Evolutionary conservation across 1,140 invertebrate genomes (phyloP).

Genomic region (Parapsyche elsis): DNA sequence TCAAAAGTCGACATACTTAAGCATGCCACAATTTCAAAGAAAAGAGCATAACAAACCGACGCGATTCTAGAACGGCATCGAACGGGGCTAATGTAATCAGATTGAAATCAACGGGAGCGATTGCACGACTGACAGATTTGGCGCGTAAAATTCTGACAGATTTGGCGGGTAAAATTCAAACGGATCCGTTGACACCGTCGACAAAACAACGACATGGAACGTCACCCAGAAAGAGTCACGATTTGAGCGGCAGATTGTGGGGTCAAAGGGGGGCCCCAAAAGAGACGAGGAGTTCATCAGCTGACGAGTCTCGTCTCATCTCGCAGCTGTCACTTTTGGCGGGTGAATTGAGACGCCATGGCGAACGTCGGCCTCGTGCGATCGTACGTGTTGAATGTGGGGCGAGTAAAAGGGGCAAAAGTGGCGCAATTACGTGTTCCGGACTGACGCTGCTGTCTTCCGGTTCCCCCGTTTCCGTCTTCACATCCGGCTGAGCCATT

Average conservation of each 20-base stretch:
- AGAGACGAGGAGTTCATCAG: not conserved
- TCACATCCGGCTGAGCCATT: conserved; percentile 4
- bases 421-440: not conserved
- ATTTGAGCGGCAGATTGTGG: not conserved
- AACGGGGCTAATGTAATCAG: no score
- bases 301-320: no score
- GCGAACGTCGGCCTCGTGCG: no score
- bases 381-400: not conserved
- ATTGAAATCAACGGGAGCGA: not conserved
- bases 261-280: not conserved
- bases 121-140: not conserved
- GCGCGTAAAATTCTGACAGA: not conserved
- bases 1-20: no score
- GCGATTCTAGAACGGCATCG: no score
- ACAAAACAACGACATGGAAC: not conserved
- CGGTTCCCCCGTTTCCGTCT: conserved; percentile 56
- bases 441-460: conserved; percentile 49
- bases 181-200: not conserved
- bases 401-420: not conserved
- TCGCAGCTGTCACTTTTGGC: not conserved
- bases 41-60: no score
- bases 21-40: no score
- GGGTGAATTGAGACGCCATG: not conserved
- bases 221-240: not conserved
- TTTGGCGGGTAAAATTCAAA: not conserved